These are phyloP conservation scores for Euplagia quadripunctaria DNA, from an alignment of 2,888 invertebrate species.

Conservation along the genomic window DNA sequence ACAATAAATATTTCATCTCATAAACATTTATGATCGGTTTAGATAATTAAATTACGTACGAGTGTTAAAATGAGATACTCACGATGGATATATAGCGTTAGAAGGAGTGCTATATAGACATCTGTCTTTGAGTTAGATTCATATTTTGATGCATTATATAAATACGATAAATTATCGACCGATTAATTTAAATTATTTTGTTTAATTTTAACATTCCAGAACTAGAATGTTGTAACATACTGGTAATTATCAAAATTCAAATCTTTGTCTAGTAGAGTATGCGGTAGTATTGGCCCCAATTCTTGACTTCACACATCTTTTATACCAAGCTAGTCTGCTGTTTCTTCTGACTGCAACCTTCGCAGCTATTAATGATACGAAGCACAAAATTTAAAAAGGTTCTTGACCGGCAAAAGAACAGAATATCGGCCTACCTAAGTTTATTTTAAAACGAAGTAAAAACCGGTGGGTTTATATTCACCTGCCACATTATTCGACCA, in stretches of 20 bases:
- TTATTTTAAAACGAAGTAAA: neutral
- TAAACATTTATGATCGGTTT: slow-evolving; percentile 44
- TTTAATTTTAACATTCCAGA: neutral
- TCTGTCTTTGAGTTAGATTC: neutral
- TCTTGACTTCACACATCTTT: too few species aligned
- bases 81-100: slow-evolving; percentile 29
- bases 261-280: neutral
- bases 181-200: slow-evolving; percentile 4
- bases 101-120: neutral
- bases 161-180: neutral
- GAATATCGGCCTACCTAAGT: neutral
- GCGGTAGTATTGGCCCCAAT: too few species aligned
- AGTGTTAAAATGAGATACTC: slow-evolving; percentile 29
- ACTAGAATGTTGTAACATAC: too few species aligned
- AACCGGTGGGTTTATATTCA: neutral
- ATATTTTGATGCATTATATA: slow-evolving; percentile 10
- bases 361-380: neutral
- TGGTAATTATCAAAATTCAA: neutral
- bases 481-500: neutral
- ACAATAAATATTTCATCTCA: slow-evolving; percentile 50
- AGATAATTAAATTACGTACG: slow-evolving; percentile 49
- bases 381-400: neutral
- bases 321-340: too few species aligned
- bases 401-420: neutral
- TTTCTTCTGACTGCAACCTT: too few species aligned